These are phyloP conservation scores for Ophonus ardosiacus DNA, from an alignment of 2,888 invertebrate genomes.

Conservation along the genomic window DNA sequence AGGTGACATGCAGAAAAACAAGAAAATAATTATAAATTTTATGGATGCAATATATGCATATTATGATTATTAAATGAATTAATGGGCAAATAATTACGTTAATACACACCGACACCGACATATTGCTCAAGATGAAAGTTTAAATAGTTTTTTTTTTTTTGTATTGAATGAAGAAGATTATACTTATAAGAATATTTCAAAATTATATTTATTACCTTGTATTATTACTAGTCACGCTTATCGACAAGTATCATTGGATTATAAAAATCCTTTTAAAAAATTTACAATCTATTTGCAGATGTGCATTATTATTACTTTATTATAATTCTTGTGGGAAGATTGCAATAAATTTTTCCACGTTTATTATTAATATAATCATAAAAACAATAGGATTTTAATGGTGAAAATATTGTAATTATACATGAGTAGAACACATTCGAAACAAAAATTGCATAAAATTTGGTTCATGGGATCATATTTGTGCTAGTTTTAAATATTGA, in stretches of 20 bases:
- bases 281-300: neutral
- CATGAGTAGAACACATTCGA: neutral
- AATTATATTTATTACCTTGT: neutral
- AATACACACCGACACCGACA: neutral
- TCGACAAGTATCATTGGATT: neutral
- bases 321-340: neutral
- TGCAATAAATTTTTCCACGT: neutral
- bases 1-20: slow-evolving; percentile 12
- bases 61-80: slow-evolving; percentile 17
- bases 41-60: slow-evolving; percentile 19
- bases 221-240: neutral
- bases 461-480: no score
- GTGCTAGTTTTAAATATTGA: no score
- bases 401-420: slow-evolving; percentile 17
- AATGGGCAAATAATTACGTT: slow-evolving; percentile 18
- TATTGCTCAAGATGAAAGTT: slow-evolving; percentile 7
- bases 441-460: neutral
- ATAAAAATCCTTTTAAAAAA: neutral
- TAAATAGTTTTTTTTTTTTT: slow-evolving; percentile 11
- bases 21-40: slow-evolving; percentile 8
- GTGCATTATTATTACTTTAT: neutral
- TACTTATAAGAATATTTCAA: no score
- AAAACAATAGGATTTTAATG: slow-evolving; percentile 1
- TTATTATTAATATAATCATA: slow-evolving; percentile 13
- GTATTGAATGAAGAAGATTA: neutral